These are phyloP conservation scores for Brachionus paranguensis DNA, from an alignment of 1,140 invertebrate genomes.

Conservation along the genomic window DNA sequence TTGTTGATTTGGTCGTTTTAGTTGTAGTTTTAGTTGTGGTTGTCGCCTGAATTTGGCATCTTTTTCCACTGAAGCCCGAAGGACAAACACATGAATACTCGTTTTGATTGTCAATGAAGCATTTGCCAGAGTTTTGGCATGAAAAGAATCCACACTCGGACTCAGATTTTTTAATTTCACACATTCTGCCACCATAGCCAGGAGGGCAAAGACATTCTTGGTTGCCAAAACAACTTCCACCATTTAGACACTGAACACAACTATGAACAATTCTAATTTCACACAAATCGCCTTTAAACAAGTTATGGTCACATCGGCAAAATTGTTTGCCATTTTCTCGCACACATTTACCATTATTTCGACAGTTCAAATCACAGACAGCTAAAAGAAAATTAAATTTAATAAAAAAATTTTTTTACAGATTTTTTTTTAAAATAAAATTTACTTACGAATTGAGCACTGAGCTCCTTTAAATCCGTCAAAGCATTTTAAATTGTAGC, in stretches of 20 bases:
- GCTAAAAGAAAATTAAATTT: background rate
- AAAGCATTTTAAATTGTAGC: slow-evolving; percentile 20
- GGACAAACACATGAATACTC: slow-evolving; percentile 34
- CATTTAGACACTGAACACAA: slow-evolving; percentile 25
- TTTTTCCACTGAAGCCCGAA: background rate
- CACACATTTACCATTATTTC: slow-evolving; percentile 26
- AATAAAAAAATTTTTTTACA: background rate
- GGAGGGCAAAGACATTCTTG: slow-evolving; percentile 22
- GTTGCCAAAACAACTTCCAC: slow-evolving; percentile 26
- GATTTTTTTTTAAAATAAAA: background rate
- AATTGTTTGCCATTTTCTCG: slow-evolving; percentile 22
- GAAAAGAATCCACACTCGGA: background rate
- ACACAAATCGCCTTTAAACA: slow-evolving; percentile 29
- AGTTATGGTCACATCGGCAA: slow-evolving; percentile 2
- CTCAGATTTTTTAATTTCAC: slow-evolving; percentile 7
- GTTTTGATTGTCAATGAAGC: slow-evolving; percentile 39
- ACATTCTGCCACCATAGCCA: slow-evolving; percentile 13
- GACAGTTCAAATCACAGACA: slow-evolving; percentile 13
- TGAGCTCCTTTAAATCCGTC: background rate
- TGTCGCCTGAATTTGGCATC: background rate
- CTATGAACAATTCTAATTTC: slow-evolving; percentile 3
- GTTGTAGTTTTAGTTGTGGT: background rate
- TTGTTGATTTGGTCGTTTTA: background rate
- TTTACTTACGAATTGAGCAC: background rate
- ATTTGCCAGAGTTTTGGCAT: slow-evolving; percentile 3